phyloP scores from a whole-genome alignment of 2,797 vertebrate genomes.

The Alcedo quadribrachys region DNA sequence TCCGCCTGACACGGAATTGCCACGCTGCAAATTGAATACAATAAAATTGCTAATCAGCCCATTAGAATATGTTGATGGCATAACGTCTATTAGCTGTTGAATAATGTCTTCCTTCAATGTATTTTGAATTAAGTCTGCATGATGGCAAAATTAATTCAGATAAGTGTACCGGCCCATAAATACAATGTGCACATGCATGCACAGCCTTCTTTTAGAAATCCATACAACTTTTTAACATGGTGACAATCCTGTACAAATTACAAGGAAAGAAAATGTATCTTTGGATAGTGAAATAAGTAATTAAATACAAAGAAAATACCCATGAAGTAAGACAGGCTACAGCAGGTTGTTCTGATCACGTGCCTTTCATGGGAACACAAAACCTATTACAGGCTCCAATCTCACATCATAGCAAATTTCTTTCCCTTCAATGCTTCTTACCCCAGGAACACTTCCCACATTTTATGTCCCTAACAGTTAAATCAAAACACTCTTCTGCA shows the following conservation, averaged over 20 bases:
- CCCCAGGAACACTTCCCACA: neutral
- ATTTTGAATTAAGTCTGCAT: slow-evolving; percentile 64
- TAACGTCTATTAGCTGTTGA: slow-evolving; percentile 72
- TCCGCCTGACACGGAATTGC: slow-evolving; percentile 75
- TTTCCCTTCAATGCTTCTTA: neutral
- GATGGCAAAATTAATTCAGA: slow-evolving; percentile 50
- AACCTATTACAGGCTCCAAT: neutral
- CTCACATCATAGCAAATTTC: neutral
- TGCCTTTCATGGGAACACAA: neutral
- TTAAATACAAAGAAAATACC: slow-evolving; percentile 22
- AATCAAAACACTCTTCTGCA: neutral
- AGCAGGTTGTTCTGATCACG: neutral
- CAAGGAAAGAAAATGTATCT: neutral
- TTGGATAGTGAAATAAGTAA: neutral
- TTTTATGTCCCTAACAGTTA: neutral
- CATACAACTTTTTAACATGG: neutral
- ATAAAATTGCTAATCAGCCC: slow-evolving; percentile 79
- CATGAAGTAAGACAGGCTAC: neutral
- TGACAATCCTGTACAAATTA: neutral
- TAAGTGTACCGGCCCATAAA: slow-evolving; percentile 8
- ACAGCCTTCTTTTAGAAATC: neutral
- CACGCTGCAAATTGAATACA: slow-evolving; percentile 79
- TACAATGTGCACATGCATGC: rapidly evolving
- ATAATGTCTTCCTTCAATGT: slow-evolving; percentile 52
- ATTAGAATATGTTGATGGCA: slow-evolving; percentile 75